phyloP scores from a whole-genome alignment of 2,797 vertebrate species.

The Graptemys geographica region DNA sequence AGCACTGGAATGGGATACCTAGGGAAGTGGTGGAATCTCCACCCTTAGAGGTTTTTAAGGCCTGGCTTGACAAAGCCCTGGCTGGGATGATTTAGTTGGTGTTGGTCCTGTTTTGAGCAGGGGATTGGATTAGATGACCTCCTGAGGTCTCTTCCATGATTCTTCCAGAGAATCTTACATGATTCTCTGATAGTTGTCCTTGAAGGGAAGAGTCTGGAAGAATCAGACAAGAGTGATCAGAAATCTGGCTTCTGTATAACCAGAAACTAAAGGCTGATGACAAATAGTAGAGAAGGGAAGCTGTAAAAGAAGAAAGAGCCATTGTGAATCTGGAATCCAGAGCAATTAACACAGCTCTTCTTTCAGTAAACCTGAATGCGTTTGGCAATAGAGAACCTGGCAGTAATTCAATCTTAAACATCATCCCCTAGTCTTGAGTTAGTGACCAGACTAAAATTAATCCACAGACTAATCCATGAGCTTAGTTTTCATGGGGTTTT shows the following conservation, averaged over 20 bases:
- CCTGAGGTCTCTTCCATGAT: no score
- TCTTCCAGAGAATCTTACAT: no score
- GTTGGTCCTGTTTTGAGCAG: no score
- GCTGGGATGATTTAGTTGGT: no score
- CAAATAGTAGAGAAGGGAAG: fast-evolving
- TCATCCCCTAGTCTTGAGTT: not conserved
- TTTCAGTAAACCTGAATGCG: not conserved
- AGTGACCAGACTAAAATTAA: not conserved
- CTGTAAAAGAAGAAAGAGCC: not conserved
- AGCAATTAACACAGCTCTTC: not conserved
- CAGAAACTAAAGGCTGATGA: not conserved
- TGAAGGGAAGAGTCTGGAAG: not conserved
- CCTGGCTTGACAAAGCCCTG: no score
- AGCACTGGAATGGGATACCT: no score
- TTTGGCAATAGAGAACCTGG: not conserved
- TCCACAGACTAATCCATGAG: not conserved
- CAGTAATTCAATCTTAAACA: not conserved
- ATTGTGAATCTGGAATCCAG: not conserved
- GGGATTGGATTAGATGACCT: no score
- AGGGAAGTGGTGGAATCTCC: no score
- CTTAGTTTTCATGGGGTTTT: not conserved
- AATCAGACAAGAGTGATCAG: not conserved
- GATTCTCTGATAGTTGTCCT: not conserved
- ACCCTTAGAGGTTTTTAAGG: no score
- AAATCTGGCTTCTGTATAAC: not conserved